Percentiles rank a stretch among this genome's conserved stretches.
Evolutionary conservation across 92 coral and sea anemone genomes (phyloP).

Genomic region (Anthopleura xanthogrammica): DNA sequence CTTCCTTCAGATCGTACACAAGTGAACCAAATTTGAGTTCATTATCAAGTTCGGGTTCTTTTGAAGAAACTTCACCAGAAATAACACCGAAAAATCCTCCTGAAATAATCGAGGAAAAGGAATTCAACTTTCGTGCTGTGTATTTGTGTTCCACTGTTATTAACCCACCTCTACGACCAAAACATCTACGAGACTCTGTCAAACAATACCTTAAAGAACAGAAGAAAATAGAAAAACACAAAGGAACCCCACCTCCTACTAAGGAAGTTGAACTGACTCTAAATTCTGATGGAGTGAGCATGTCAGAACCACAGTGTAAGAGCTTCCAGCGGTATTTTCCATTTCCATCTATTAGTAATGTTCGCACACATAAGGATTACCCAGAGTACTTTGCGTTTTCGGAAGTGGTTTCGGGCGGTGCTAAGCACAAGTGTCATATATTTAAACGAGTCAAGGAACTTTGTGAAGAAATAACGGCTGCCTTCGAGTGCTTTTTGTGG

Average conservation of each 20-base stretch:
- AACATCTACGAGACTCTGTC: slow-evolving; percentile 88
- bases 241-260: slow-evolving; percentile 50
- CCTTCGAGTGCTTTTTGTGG: slow-evolving; percentile 58
- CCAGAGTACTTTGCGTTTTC: slow-evolving; percentile 96
- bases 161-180: slow-evolving; percentile 88
- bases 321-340: slow-evolving; percentile 75
- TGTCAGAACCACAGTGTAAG: slow-evolving; percentile 54
- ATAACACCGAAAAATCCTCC: slow-evolving; percentile 39
- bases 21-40: slow-evolving; percentile 38
- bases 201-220: slow-evolving; percentile 83
- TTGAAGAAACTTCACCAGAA: slow-evolving; percentile 26
- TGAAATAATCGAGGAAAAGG: slow-evolving; percentile 69
- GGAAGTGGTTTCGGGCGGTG: slow-evolving; percentile 86
- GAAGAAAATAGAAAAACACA: slow-evolving; percentile 65
- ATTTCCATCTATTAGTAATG: slow-evolving; percentile 55
- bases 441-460: slow-evolving; percentile 63
- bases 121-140: slow-evolving; percentile 53
- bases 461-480: slow-evolving; percentile 56
- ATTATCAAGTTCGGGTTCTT: slow-evolving; percentile 8
- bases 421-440: slow-evolving; percentile 98
- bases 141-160: slow-evolving; percentile 92
- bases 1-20: slow-evolving; percentile 35
- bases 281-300: slow-evolving; percentile 75
- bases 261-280: slow-evolving; percentile 66
- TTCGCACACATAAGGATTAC: slow-evolving; percentile 78